Percentiles rank a stretch among this genome's conserved stretches.
These are phyloP conservation scores for Vesta saturnalis DNA, from an alignment of 2,888 invertebrate genomes.

Conservation along the genomic window DNA sequence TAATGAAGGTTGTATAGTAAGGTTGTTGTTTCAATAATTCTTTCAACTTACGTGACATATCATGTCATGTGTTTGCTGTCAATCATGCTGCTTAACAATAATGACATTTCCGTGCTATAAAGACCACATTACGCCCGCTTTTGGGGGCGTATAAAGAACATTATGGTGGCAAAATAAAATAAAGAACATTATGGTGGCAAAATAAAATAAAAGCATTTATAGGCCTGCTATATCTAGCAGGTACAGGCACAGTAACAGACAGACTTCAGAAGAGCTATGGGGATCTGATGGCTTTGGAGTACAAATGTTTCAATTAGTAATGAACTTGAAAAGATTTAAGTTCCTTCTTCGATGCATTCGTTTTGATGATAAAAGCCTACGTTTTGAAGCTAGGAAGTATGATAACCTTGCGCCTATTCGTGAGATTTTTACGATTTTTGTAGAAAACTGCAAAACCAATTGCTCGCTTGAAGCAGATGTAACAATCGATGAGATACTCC, in stretches of 20 bases:
- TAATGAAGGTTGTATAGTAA: no score
- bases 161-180: no score
- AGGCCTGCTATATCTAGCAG: background rate
- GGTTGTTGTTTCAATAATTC: no score
- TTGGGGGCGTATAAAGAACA: no score
- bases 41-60: no score
- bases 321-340: no score
- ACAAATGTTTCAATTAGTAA: slow-evolving; percentile 51
- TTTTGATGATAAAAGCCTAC: slow-evolving; percentile 77
- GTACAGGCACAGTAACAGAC: background rate
- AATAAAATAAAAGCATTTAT: background rate
- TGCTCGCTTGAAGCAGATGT: background rate
- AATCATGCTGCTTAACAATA: no score
- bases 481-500: background rate
- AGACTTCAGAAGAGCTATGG: background rate
- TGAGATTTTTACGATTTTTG: slow-evolving; percentile 5
- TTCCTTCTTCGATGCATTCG: no score
- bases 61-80: no score
- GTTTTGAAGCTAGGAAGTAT: background rate
- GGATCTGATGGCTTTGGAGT: background rate
- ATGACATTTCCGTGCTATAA: no score
- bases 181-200: no score
- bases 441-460: background rate
- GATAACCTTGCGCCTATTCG: slow-evolving; percentile 3
- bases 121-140: no score